Conservation (phyloP, 2,113 vertebrate species). For the Arvicanthis niloticus region DNA sequence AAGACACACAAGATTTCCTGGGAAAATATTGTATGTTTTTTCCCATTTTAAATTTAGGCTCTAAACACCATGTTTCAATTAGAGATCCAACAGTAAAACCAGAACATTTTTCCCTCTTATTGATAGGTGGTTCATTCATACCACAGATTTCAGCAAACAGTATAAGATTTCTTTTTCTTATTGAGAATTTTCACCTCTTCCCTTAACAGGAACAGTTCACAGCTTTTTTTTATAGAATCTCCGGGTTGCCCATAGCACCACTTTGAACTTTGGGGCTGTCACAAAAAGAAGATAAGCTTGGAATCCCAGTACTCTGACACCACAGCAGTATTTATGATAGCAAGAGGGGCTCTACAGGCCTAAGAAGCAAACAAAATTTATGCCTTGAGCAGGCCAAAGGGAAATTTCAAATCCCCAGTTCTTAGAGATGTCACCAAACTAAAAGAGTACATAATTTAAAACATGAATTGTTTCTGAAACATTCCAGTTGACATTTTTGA, state of each 20-base stretch:
- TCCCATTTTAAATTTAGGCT: background rate
- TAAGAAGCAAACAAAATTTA: background rate
- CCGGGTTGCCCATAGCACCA: no score
- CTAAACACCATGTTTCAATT: background rate
- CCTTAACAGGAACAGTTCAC: background rate
- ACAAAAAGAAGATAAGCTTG: background rate
- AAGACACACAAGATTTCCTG: background rate
- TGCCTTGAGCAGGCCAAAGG: background rate
- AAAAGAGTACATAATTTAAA: background rate
- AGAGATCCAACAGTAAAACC: background rate
- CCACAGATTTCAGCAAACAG: background rate
- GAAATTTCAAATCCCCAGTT: background rate
- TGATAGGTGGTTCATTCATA: background rate
- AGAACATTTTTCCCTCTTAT: background rate
- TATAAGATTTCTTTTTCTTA: background rate
- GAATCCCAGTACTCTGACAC: background rate
- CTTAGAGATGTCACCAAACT: background rate
- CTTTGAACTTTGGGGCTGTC: background rate
- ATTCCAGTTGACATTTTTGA: background rate
- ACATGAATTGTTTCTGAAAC: background rate
- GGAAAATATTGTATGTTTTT: background rate
- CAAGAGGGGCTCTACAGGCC: no score
- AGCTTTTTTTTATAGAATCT: background rate
- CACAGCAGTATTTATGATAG: background rate
- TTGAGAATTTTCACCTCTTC: background rate